Evolutionary conservation across 2,113 vertebrate species (phyloP).

Genomic region (Castor canadensis): DNA sequence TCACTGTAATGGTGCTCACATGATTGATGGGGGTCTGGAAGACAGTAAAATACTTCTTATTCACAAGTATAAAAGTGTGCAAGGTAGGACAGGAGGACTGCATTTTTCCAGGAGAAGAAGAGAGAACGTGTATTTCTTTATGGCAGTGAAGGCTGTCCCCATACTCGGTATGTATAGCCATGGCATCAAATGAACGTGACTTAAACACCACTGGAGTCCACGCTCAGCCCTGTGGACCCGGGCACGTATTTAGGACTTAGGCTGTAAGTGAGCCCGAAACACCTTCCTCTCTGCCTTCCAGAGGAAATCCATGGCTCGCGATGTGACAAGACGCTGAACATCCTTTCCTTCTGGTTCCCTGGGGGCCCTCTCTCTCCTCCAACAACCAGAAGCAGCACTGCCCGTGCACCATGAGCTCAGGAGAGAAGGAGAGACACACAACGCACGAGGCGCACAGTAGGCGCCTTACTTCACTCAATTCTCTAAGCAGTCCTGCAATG

Average conservation of each 20-base stretch:
- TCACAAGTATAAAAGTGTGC: conserved; percentile 12
- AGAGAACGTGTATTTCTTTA: not conserved
- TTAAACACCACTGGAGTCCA: not conserved
- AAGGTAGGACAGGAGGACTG: not conserved
- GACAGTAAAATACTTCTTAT: not conserved
- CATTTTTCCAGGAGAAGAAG: not conserved
- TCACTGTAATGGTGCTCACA: not conserved
- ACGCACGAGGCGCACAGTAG: not conserved
- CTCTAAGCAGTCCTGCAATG: not conserved
- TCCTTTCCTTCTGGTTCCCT: not conserved
- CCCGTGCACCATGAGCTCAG: not conserved
- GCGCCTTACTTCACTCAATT: not conserved
- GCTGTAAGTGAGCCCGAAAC: not conserved
- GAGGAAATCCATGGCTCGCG: not conserved
- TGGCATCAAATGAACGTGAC: not conserved
- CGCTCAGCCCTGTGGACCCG: not conserved
- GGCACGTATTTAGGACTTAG: not conserved
- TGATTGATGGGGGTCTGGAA: not conserved
- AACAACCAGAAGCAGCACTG: not conserved
- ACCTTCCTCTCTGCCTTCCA: not conserved
- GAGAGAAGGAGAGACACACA: not conserved
- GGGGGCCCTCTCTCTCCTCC: not conserved
- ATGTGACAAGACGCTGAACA: not conserved
- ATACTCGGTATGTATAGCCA: not conserved
- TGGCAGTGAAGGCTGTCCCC: not conserved